Base-by-base conservation (phyloP, 2,888 invertebrate genomes). In the Blastobasis adustella region DNA sequence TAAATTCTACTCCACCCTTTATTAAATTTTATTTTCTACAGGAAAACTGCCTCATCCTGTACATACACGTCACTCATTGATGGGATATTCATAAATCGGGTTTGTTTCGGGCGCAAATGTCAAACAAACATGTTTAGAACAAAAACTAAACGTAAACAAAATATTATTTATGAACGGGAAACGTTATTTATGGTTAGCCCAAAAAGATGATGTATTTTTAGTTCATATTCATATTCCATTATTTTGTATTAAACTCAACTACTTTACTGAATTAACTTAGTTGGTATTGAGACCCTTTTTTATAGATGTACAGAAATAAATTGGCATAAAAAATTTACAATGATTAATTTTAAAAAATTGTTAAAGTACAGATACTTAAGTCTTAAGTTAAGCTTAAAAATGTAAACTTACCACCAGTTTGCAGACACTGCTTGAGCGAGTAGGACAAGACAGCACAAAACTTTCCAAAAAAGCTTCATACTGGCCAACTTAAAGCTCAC, bases 381-480 rank as follows among this genome's bases (percentile, higher is more conserved):
- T 8, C 9, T 9, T 40, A 40, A 8, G 40, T 8, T 6, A 40
- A 40, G 40, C 9, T 40, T 40, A 40, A 8, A 40, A 41, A 6
- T 37, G 4, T 49, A 49, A 52, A 81, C 87, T 86, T 76, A 88
- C 87, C 87, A 88, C 87, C 87, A 88, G 56, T 82, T 85, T 54
- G 79, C 83, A 55, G 76, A 58, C 54, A 79, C 86, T 47, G 77
- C 79, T 60, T 86, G 79, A 55, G 79, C 69, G 51, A 85, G 64
- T 52, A 87, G 61, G 49, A 85, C 63, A 54, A 83, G 64, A 58
- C 67, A 75, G 60, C 76, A 79, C 64, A 82, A 62, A 65, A 83
- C 71, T 79, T 78, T 82, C 82, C 82, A 81, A 73, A 84, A 69
- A 61, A 84, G 68, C 82, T 76, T 80, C 87, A 88, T 87, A 56